Evolutionary conservation across 2,888 invertebrate species (phyloP), one percentile per base, ranked within the genome.

Genomic region (Phyto melanocephala): DNA sequence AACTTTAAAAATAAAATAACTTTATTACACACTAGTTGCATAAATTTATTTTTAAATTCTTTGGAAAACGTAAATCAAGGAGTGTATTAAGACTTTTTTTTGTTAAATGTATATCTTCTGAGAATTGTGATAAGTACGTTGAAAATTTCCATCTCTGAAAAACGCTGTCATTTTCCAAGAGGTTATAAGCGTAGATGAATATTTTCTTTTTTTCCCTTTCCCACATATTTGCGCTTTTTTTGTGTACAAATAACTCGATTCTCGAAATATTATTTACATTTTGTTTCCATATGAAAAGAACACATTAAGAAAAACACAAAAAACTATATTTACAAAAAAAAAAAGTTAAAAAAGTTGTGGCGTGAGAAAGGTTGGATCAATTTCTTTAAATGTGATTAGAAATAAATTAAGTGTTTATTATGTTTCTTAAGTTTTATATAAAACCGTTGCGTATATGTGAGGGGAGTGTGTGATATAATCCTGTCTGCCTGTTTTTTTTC

Each of bases 191-290:
- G 24, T 22, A 65, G 35, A 63, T 24, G 56, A 62, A 47, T 42
- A 24, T n/a, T 58, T 62, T 52, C 45, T 40, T 47, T 70, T 35
- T 62, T 35, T 58, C 15, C 17, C 28, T 15, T 54, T 28, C 56
- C 40, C 28, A 45, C 37, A 40, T 63, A 47, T 80, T 80, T 80
- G 62, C 70, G 67, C 54, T 62, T 72, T 68, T 45, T 52, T 56
- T 71, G 65, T 76, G 70, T 81, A 71, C 65, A 80, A 80, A 65
- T 75, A 42, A 42, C 70, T 74, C 58, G 17, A 22, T 65, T 65
- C 71, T 71, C 58, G 35, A 45, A 74, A 45, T 63, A 68, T 76
- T 17, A 58, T 45, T 42, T 52, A 20, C 35, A 35, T 60, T 47
- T 33, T n/a, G n/a, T 60, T 54, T 74, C 11, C 60, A 68, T 62